Conservation (phyloP, 2,888 invertebrate species). For the Acanthosepion lycidas region DNA sequence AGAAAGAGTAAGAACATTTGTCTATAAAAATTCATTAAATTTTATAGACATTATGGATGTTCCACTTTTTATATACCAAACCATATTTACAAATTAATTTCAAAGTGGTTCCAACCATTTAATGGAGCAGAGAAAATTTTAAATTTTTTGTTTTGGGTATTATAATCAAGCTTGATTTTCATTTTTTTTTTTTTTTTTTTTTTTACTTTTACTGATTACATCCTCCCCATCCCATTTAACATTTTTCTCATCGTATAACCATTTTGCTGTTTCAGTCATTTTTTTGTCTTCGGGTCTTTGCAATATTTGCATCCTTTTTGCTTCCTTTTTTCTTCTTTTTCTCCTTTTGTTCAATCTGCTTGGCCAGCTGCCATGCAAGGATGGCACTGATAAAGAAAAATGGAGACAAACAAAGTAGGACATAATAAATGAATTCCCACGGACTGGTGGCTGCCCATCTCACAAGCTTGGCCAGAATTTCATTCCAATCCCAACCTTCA, state of each 20-base stretch:
- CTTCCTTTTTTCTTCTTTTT: constrained; percentile 76
- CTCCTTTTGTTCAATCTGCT: constrained; percentile 77
- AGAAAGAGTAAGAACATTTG: neutral
- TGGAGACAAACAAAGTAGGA: constrained; percentile 77
- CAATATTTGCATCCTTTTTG: constrained; percentile 75
- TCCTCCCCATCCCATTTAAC: neutral
- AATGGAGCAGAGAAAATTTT: neutral
- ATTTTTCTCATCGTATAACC: neutral
- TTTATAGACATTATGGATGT: neutral
- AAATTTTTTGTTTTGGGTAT: neutral
- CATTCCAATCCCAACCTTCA: constrained; percentile 68
- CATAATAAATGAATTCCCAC: constrained; percentile 77
- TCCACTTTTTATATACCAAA: neutral
- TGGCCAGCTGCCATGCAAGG: constrained; percentile 77
- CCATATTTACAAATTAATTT: neutral
- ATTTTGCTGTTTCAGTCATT: constrained; percentile 53
- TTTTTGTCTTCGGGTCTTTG: constrained; percentile 69
- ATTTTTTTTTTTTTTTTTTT: neutral
- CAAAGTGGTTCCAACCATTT: neutral
- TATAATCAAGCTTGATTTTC: neutral
- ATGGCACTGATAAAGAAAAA: constrained; percentile 77
- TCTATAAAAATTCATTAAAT: neutral
- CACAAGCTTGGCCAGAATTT: constrained; percentile 63
- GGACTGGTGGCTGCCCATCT: constrained; percentile 74
- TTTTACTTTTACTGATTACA: neutral